Base-by-base conservation (phyloP, 92 coral and sea anemone genomes). In the Plumapathes pennacea region DNA sequence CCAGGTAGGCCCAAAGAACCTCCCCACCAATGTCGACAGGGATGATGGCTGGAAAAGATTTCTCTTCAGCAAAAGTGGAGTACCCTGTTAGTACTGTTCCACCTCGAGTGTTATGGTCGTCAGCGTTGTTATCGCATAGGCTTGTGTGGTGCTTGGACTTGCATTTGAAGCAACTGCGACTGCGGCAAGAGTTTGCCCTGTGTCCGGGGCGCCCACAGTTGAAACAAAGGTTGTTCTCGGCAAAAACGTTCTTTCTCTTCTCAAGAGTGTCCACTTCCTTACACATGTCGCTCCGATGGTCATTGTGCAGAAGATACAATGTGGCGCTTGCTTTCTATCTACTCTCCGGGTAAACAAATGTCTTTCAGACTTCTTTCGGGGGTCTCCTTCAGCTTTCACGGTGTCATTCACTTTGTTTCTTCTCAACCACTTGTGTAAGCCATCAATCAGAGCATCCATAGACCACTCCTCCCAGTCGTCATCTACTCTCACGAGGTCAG, bases 381-480 rank as follows among this genome's bases (percentile, higher is more conserved):
- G 30, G 10, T 37, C 64, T 11, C 26, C n/a, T n/a, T n/a, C n/a
- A n/a, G n/a, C n/a, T n/a, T n/a, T n/a, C n/a, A 26, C 26, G 38
- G 37, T 30, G 27, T 32, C 25, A 33, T 81, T 44, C 0, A 41
- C 28, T 27, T 63, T 17, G 60, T 56, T 71, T 71, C 69, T 55
- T 28, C 52, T 55, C 1, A 62, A 60, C 75, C 80, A 71, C 32
- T 72, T 63, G 29, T 63, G 74, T 21, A 71, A 34, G 3, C 33
- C 46, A n/a, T 57, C 45, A 7, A 58, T n/a, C 38, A 81, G 34
- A n/a, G 59, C 44, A 23, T 41, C 72, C 72, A 81, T 67, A 27
- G 57, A 60, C 83, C 78, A 81, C 2, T 67, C 68, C 52, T 74
- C 83, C 88, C 74, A 81, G 26, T 36, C 39, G 7, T 81, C 72